Evolutionary conservation across 2,888 invertebrate species (phyloP).

Genomic region (Odontocerum albicorne): DNA sequence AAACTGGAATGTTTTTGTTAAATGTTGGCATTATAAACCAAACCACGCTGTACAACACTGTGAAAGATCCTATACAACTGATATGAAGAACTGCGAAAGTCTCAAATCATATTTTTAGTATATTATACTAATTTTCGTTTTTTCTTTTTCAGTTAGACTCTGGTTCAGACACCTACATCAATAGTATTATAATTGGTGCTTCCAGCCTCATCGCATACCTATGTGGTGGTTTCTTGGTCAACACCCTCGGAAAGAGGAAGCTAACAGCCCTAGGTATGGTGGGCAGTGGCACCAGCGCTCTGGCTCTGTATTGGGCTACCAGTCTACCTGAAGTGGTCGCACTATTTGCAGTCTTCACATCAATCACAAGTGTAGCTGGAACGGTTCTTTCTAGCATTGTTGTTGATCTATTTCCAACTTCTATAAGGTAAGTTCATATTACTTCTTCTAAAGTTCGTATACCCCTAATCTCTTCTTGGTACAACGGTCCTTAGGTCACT

Average conservation of each 20-base stretch:
- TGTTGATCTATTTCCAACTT: constrained; percentile 34
- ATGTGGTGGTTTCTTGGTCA: constrained; percentile 59
- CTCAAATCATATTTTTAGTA: background rate
- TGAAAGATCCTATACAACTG: too few relatives aligned
- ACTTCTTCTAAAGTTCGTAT: background rate
- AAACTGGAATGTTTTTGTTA: too few relatives aligned
- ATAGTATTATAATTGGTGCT: constrained; percentile 67
- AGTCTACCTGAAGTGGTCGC: constrained; percentile 47
- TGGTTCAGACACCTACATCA: constrained; percentile 66
- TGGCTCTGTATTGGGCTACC: constrained; percentile 52
- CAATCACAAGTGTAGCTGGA: constrained; percentile 22
- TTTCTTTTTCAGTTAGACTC: constrained; percentile 45
- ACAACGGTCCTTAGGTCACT: background rate
- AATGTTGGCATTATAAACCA: too few relatives aligned
- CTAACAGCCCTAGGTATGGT: constrained; percentile 39
- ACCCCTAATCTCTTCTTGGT: background rate
- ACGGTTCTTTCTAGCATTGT: constrained; percentile 27
- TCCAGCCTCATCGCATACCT: constrained; percentile 65
- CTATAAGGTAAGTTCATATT: constrained; percentile 33
- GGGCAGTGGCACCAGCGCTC: constrained; percentile 46
- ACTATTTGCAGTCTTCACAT: constrained; percentile 39
- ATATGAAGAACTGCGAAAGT: too few relatives aligned
- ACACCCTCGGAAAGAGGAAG: constrained; percentile 37
- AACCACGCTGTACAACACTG: too few relatives aligned
- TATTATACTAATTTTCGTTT: background rate